phyloP scores from a whole-genome alignment of 2,888 invertebrate genomes.

The Dasypogon diadema region DNA sequence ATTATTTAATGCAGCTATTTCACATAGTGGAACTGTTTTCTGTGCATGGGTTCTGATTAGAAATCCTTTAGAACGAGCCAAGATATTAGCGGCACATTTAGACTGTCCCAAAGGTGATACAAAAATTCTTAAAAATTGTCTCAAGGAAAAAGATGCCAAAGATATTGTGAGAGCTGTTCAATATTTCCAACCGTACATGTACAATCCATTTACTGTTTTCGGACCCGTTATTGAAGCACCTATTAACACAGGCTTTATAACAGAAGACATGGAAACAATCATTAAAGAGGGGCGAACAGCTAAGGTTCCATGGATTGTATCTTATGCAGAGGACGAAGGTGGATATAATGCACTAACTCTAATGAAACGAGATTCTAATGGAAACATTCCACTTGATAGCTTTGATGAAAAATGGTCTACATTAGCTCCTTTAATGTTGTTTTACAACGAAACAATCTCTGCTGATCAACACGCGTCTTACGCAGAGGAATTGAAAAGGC shows the following conservation, averaged over 20 bases:
- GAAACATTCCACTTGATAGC: slow-evolving; percentile 68
- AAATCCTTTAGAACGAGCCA: slow-evolving; percentile 73
- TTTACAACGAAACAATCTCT: slow-evolving; percentile 72
- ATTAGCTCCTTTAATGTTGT: slow-evolving; percentile 74
- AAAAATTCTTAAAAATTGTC: slow-evolving; percentile 74
- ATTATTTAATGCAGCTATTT: slow-evolving; percentile 61
- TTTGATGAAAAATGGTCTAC: slow-evolving; percentile 73
- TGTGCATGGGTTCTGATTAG: slow-evolving; percentile 72
- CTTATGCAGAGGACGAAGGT: slow-evolving; percentile 79
- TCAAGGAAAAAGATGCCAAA: slow-evolving; percentile 73
- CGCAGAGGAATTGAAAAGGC: slow-evolving; percentile 71
- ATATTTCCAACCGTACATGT: slow-evolving; percentile 70
- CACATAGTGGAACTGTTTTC: slow-evolving; percentile 78
- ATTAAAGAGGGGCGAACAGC: slow-evolving; percentile 73
- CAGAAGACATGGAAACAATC: slow-evolving; percentile 75
- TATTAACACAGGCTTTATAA: slow-evolving; percentile 73
- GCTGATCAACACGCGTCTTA: slow-evolving; percentile 64
- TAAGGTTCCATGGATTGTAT: slow-evolving; percentile 78
- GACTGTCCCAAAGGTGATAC: slow-evolving; percentile 74
- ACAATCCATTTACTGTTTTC: slow-evolving; percentile 79
- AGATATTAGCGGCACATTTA: slow-evolving; percentile 72
- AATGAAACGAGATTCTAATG: slow-evolving; percentile 61
- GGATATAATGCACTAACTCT: slow-evolving; percentile 74
- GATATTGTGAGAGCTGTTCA: slow-evolving; percentile 71
- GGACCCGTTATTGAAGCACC: slow-evolving; percentile 77